Evolutionary conservation across 2,888 invertebrate genomes (phyloP).

Genomic region (Harpalus rubripes): DNA sequence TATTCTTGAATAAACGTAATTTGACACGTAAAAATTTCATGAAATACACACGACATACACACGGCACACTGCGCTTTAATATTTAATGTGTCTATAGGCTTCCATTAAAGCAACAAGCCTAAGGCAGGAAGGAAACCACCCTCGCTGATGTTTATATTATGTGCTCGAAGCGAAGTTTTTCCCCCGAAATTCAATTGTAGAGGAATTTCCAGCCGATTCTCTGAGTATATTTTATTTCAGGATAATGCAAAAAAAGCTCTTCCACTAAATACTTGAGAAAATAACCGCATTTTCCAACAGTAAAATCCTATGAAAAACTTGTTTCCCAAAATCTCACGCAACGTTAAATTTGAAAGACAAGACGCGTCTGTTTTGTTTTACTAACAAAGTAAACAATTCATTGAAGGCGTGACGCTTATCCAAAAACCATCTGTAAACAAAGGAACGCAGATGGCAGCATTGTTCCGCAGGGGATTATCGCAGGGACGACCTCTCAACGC

Average conservation of each 20-base stretch:
- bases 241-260: conserved; percentile 38
- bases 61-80: too few species aligned
- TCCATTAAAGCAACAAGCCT: not conserved
- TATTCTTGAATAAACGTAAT: too few species aligned
- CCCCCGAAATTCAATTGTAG: conserved; percentile 24
- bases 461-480: conserved; percentile 51
- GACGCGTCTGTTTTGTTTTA: conserved; percentile 39
- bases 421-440: conserved; percentile 50
- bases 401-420: conserved; percentile 46
- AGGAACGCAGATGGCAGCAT: conserved; percentile 50
- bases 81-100: not conserved
- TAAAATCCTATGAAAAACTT: conserved; percentile 32
- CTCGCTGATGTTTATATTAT: conserved; percentile 18
- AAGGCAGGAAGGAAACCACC: conserved; percentile 18
- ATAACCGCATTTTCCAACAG: conserved; percentile 36
- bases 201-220: conserved; percentile 1
- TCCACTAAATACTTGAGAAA: conserved; percentile 40
- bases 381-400: conserved; percentile 53
- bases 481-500: conserved; percentile 19
- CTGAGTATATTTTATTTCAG: conserved; percentile 18
- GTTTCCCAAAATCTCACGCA: conserved; percentile 48
- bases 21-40: too few species aligned
- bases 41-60: too few species aligned
- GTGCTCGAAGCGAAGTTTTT: conserved; percentile 4
- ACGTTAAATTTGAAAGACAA: conserved; percentile 49